These are phyloP conservation scores for Macaria liturata DNA, from an alignment of 2,888 invertebrate species.

Conservation along the genomic window DNA sequence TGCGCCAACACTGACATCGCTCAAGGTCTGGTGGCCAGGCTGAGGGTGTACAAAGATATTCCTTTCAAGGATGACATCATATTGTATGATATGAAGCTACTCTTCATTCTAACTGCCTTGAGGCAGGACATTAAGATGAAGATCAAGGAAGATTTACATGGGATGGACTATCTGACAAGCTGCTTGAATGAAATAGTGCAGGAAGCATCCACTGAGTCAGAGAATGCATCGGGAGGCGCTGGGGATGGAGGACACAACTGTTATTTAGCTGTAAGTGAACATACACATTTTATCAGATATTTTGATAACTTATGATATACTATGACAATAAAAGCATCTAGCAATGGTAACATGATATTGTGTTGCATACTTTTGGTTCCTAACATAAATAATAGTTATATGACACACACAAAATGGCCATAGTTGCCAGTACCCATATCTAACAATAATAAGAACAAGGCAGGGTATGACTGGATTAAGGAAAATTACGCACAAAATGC, in stretches of 20 bases:
- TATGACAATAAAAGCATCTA: no score
- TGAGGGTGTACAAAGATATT: constrained; percentile 86
- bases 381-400: no score
- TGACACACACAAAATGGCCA: no score
- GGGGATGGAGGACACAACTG: constrained; percentile 46
- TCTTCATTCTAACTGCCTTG: constrained; percentile 94
- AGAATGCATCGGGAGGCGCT: constrained; percentile 47
- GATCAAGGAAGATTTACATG: constrained; percentile 87
- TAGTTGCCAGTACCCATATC: no score
- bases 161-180: constrained; percentile 86
- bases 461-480: no score
- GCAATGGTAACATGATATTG: no score
- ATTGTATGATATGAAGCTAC: constrained; percentile 93
- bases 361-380: no score
- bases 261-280: constrained; percentile 54
- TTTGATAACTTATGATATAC: no score
- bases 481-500: no score
- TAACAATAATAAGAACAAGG: no score
- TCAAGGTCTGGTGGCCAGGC: constrained; percentile 88
- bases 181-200: constrained; percentile 86
- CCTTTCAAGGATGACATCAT: constrained; percentile 88
- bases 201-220: constrained; percentile 53
- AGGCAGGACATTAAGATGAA: constrained; percentile 86
- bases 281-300: background rate
- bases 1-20: constrained; percentile 84